phyloP scores from a whole-genome alignment of 2,113 vertebrate genomes.

The Daubentonia madagascariensis region DNA sequence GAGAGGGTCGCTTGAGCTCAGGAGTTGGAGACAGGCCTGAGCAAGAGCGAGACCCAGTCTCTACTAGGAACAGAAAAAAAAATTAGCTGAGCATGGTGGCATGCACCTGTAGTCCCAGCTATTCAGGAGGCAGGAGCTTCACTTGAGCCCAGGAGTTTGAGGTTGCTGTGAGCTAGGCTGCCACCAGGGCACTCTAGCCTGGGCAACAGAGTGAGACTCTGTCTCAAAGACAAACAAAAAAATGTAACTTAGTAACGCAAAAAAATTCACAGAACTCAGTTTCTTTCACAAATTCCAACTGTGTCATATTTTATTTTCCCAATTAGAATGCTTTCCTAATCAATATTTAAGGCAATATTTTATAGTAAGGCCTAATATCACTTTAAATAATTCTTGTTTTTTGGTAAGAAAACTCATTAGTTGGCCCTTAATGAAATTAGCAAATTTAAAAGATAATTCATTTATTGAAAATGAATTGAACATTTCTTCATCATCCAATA shows the following conservation, averaged over 20 bases:
- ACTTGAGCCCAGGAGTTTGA: too few species aligned
- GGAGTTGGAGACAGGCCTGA: too few species aligned
- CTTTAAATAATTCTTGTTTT: background rate
- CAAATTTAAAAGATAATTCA: conserved; percentile 24
- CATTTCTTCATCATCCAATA: background rate
- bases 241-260: background rate
- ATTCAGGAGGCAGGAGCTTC: too few species aligned
- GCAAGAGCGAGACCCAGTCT: too few species aligned
- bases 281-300: background rate
- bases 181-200: too few species aligned
- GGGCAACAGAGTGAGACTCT: too few species aligned
- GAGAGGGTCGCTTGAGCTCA: too few species aligned
- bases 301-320: background rate
- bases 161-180: too few species aligned
- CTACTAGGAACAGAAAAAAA: too few species aligned
- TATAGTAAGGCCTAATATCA: background rate
- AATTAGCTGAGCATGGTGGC: too few species aligned
- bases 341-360: background rate
- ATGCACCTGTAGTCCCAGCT: too few species aligned
- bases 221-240: too few species aligned
- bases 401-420: background rate
- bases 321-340: background rate
- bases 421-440: conserved; percentile 3
- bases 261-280: background rate
- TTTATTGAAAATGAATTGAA: conserved; percentile 20